Percentiles rank a stretch among this genome's conserved stretches.
phyloP scores from a whole-genome alignment of 2,888 invertebrate genomes.

The Rhorus exstirpatorius region DNA sequence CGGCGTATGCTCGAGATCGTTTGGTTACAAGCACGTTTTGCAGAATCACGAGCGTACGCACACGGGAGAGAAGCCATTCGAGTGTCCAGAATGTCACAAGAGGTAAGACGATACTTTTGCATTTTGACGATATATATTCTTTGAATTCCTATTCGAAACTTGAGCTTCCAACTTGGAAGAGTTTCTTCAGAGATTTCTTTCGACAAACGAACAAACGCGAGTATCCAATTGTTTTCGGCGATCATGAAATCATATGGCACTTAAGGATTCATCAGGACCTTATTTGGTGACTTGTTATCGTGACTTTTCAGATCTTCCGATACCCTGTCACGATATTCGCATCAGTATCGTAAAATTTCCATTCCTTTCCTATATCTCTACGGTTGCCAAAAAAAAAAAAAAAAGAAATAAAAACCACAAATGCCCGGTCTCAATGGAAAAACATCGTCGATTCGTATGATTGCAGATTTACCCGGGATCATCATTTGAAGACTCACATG shows the following conservation, averaged over 20 bases:
- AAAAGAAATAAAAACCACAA: too few relatives aligned
- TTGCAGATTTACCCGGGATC: slow-evolving; percentile 93
- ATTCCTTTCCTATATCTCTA: too few relatives aligned
- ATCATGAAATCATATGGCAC: too few relatives aligned
- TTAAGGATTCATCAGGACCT: too few relatives aligned
- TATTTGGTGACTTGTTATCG: too few relatives aligned
- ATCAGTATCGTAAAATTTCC: too few relatives aligned
- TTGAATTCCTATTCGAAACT: not conserved
- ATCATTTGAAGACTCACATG: slow-evolving; percentile 97
- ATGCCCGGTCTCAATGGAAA: not conserved
- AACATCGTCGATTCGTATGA: slow-evolving; percentile 1
- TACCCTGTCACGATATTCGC: too few relatives aligned
- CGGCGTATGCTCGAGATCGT: slow-evolving; percentile 94
- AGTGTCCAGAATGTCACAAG: slow-evolving; percentile 96
- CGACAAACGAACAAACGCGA: too few relatives aligned
- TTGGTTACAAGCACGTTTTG: slow-evolving; percentile 97
- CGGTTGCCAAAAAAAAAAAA: too few relatives aligned
- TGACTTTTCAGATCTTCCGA: too few relatives aligned
- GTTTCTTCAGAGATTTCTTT: not conserved
- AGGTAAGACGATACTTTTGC: slow-evolving; percentile 83
- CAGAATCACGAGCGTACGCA: slow-evolving; percentile 98
- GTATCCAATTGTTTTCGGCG: too few relatives aligned
- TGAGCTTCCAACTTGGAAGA: not conserved
- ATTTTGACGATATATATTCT: too few relatives aligned
- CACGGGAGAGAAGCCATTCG: slow-evolving; percentile 97